Evolutionary conservation across 1,140 invertebrate species (phyloP), one percentile per base, ranked within the genome.

Genomic region (Drosophila pseudoananassae): DNA sequence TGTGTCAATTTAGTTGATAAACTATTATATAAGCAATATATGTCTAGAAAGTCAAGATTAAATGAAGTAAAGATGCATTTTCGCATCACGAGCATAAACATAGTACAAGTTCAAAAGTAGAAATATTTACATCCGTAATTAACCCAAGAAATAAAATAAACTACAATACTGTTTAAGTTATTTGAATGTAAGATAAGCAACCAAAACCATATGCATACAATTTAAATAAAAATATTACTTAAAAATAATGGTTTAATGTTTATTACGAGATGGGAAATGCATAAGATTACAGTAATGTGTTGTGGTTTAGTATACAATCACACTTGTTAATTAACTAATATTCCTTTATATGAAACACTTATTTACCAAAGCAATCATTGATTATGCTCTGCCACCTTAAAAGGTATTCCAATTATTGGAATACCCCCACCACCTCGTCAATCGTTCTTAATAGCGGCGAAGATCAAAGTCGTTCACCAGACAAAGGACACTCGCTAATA

Each of bases 41-140:
- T 80, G 76, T 59, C 56, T 59, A 59, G 33, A 33, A 38, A 58
- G 12, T 55, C 45, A 12, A 66, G 38, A 43, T 45, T 43, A 40
- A 38, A 14, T 43, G n/a, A 40, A 63, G 51, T 49, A 23, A 10
- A 38, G 56, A 45, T 56, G 74, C 33, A 70, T 66, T 73, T 82
- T 78, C 57, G 61, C 76, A 78, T 81, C 70, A 76, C 50, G 83
- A 88, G 82, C 82, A 87, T 88, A 76, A 82, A 69, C 65, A 87
- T 64, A 87, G 82, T 87, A 87, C 82, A 87, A 87, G 70, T 81
- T 57, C 49, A 81, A 87, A 76, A 72, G 84, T 87, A 87, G 78
- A 69, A 78, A 81, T 81, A 65, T 87, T 81, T 78, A 87, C 76
- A 43, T 53, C n/a, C 53, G 54, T 73, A 57, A 20, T 40, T 50